phyloP scores from a whole-genome alignment of 2,888 invertebrate species.

The Molorchus minor region DNA sequence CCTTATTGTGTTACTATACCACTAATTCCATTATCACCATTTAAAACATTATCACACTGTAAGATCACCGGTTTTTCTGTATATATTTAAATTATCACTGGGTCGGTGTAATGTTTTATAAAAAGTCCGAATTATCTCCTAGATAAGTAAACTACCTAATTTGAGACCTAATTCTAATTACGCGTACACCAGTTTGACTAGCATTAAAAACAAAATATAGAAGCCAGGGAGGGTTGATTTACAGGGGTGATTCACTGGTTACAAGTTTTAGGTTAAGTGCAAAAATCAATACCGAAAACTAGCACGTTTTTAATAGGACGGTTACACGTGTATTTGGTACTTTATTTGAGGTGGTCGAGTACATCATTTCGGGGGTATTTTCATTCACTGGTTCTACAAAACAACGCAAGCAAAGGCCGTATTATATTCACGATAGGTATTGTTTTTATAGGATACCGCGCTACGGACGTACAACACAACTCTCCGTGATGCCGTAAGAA shows the following conservation, averaged over 20 bases:
- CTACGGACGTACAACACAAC: constrained; percentile 42
- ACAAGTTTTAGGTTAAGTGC: constrained; percentile 49
- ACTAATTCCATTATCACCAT: constrained; percentile 24
- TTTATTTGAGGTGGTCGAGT: background rate
- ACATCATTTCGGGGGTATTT: constrained; percentile 14
- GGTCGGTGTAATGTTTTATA: background rate
- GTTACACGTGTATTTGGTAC: constrained; percentile 5
- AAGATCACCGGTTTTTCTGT: constrained; percentile 14
- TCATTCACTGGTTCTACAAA: constrained; percentile 30
- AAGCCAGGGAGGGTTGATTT: constrained; percentile 23
- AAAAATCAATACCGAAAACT: constrained; percentile 50
- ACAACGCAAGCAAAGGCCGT: constrained; percentile 26
- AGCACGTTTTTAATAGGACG: constrained; percentile 27
- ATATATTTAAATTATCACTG: constrained; percentile 12
- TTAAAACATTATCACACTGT: constrained; percentile 23
- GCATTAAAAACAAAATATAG: constrained; percentile 30
- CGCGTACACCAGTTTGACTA: constrained; percentile 6
- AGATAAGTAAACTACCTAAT: background rate
- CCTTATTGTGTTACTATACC: constrained; percentile 2
- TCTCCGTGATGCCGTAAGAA: constrained; percentile 43
- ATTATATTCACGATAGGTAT: constrained; percentile 37
- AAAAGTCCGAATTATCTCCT: background rate
- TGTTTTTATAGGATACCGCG: constrained; percentile 50
- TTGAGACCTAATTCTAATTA: background rate
- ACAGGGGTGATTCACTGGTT: constrained; percentile 39